Evolutionary conservation across 2,888 invertebrate genomes (phyloP).

Genomic region (Drosophila lutescens): DNA sequence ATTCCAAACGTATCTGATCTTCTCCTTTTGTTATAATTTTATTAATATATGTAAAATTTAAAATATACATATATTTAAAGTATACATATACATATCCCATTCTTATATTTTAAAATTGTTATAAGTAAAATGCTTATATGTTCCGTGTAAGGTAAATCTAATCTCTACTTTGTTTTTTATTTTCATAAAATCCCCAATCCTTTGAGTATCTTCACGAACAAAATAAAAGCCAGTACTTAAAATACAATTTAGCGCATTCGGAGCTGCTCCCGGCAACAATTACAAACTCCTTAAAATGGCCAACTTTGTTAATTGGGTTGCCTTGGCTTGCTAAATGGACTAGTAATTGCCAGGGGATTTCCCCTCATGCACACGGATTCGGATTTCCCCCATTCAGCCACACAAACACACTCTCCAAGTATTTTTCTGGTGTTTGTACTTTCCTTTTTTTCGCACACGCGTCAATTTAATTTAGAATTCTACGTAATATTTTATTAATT

Average conservation of each 20-base stretch:
- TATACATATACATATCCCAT: too few species aligned
- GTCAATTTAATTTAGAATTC: conserved; percentile 78
- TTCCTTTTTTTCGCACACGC: conserved; percentile 65
- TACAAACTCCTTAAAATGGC: conserved; percentile 33
- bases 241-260: conserved; percentile 32
- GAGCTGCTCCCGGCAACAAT: conserved; percentile 16
- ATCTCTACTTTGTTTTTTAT: neutral
- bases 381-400: neutral
- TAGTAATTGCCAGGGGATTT: conserved; percentile 39
- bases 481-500: conserved; percentile 79
- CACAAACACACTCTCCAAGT: neutral
- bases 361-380: conserved; percentile 15
- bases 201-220: neutral
- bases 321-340: conserved; percentile 36
- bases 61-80: too few species aligned
- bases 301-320: conserved; percentile 45
- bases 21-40: too few species aligned
- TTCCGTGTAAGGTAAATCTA: neutral
- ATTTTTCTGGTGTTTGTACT: conserved; percentile 19
- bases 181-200: neutral
- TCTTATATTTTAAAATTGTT: too few species aligned
- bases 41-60: too few species aligned
- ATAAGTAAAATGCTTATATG: too few species aligned
- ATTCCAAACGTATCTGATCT: too few species aligned
- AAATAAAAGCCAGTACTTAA: conserved; percentile 16